Conservation (phyloP, 2,888 invertebrate species). For the Uropetala carovei region DNA sequence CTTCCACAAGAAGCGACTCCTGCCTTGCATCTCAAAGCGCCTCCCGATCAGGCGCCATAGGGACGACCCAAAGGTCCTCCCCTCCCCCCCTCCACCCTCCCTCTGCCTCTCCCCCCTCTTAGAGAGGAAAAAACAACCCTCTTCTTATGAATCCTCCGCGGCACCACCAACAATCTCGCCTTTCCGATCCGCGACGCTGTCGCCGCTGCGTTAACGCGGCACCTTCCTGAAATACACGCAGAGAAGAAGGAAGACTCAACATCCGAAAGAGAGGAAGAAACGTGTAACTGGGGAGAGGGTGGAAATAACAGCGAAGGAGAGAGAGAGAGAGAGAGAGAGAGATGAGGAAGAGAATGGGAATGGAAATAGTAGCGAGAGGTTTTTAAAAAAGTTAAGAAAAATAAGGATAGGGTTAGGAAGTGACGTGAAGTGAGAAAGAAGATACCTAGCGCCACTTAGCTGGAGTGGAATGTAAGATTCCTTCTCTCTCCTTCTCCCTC, state of each 20-base stretch:
- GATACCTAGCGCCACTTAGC: slow-evolving; percentile 26
- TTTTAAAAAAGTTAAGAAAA: slow-evolving; percentile 6
- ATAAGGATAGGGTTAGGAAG: neutral
- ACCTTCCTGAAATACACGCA: neutral
- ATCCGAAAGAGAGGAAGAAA: neutral
- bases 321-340: neutral
- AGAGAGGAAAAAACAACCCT: too few species aligned
- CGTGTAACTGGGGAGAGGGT: neutral
- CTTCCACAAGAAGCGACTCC: neutral
- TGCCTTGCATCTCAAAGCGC: neutral
- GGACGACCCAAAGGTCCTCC: too few species aligned
- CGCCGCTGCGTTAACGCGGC: neutral
- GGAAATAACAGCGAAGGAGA: neutral
- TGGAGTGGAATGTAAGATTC: neutral
- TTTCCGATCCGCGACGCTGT: too few species aligned
- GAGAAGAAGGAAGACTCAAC: neutral
- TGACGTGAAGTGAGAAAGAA: slow-evolving; percentile 9
- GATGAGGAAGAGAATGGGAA: neutral
- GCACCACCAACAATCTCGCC: too few species aligned
- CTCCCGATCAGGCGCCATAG: too few species aligned
- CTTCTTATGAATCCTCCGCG: too few species aligned
- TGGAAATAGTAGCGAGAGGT: neutral
- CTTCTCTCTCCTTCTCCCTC: neutral
- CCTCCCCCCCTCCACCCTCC: too few species aligned
- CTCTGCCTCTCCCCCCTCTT: too few species aligned